These are phyloP conservation scores for Gopherus flavomarginatus DNA, from an alignment of 2,113 vertebrate genomes.

Conservation along the genomic window DNA sequence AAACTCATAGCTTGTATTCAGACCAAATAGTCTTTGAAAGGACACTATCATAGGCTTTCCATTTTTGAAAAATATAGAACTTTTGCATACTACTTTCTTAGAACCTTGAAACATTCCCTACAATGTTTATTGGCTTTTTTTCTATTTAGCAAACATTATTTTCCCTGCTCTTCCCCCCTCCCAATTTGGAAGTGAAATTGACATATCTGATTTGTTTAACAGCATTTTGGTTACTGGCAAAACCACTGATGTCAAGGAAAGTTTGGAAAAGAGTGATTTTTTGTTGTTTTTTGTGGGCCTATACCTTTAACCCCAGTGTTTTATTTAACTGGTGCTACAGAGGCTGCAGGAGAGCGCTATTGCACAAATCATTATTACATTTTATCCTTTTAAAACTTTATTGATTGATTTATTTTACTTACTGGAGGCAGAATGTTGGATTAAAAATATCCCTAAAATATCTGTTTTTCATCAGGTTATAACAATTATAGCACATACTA, in stretches of 20 bases:
- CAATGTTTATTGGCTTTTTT: background rate
- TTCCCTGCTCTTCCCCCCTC: background rate
- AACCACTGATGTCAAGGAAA: background rate
- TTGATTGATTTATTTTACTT: background rate
- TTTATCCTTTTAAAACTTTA: background rate
- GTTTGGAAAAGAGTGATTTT: background rate
- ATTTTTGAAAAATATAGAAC: background rate
- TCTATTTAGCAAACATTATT: constrained; percentile 28
- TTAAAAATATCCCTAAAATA: background rate
- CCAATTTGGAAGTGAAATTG: background rate
- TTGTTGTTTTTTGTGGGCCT: background rate
- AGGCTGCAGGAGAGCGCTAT: background rate
- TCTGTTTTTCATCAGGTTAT: background rate
- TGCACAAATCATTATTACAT: background rate
- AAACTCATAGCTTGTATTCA: background rate
- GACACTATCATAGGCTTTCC: background rate
- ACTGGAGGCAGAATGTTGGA: background rate
- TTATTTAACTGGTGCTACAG: background rate
- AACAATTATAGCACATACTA: background rate
- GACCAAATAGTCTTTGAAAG: background rate
- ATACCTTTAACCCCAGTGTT: background rate
- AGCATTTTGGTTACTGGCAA: background rate
- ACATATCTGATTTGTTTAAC: background rate
- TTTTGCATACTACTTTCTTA: background rate
- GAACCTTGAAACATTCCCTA: background rate